phyloP scores from a whole-genome alignment of 2,113 vertebrate species.

The Ptychochromis oligacanthus region DNA sequence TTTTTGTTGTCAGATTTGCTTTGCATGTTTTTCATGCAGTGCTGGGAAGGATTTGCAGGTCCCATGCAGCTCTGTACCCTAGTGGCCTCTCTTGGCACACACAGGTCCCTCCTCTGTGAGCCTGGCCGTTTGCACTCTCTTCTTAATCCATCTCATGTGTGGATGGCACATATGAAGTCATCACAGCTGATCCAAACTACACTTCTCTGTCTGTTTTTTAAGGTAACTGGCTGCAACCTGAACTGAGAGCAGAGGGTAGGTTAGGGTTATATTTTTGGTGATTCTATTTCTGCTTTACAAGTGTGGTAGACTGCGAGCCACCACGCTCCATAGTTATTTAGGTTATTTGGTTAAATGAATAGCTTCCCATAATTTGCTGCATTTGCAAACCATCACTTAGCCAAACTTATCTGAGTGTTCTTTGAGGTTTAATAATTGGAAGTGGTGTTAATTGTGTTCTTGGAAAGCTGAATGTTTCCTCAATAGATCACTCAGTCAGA shows the following conservation, averaged over 20 bases:
- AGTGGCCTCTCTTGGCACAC: conserved; percentile 39
- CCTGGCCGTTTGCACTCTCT: conserved; percentile 19
- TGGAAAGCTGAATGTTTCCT: not conserved
- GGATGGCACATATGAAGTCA: conserved; percentile 57
- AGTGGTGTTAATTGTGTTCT: not conserved
- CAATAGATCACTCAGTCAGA: not conserved
- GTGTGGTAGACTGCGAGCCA: not conserved
- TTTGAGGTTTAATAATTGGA: not conserved
- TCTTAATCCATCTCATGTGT: conserved; percentile 58
- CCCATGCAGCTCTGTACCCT: not conserved
- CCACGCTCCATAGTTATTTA: conserved; percentile 13
- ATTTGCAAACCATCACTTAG: not conserved
- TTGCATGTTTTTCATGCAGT: not conserved
- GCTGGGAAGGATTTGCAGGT: not conserved
- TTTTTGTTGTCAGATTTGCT: not conserved
- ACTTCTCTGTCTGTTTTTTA: conserved; percentile 9
- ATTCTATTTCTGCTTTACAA: conserved; percentile 45
- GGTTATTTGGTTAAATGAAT: conserved; percentile 13
- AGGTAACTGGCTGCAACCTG: conserved; percentile 36
- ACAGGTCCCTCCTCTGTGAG: conserved; percentile 1
- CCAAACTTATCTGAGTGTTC: not conserved
- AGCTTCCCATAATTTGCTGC: conserved; percentile 13
- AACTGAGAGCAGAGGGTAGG: not conserved
- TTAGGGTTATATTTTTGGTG: conserved; percentile 43
- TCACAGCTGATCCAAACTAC: conserved; percentile 35